phyloP scores from a whole-genome alignment of 2,113 vertebrate species.

The Chloroceryle aenea region DNA sequence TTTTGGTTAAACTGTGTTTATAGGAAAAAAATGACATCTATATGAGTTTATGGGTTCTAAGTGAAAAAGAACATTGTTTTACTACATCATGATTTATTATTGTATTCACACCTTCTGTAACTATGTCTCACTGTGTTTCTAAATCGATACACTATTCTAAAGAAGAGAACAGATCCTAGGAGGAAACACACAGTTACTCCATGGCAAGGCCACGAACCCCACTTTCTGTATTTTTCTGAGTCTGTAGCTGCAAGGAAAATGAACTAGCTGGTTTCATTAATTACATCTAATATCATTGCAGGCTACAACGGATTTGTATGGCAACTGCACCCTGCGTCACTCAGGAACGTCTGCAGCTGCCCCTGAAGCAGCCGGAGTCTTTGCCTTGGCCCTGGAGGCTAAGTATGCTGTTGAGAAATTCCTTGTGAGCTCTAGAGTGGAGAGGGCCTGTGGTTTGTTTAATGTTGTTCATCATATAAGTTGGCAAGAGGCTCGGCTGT shows the following conservation, averaged over 20 bases:
- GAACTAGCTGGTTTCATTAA: background rate
- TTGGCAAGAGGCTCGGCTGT: background rate
- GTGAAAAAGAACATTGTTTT: background rate
- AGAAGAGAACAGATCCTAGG: background rate
- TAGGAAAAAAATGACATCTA: background rate
- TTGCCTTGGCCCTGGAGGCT: slow-evolving; percentile 94
- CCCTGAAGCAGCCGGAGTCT: slow-evolving; percentile 96
- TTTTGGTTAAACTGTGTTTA: background rate
- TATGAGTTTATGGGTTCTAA: background rate
- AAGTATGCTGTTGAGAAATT: slow-evolving; percentile 85
- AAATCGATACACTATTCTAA: background rate
- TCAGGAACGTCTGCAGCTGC: slow-evolving; percentile 97
- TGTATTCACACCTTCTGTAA: background rate
- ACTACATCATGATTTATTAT: background rate
- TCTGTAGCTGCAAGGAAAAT: background rate
- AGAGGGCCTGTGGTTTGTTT: background rate
- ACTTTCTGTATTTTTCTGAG: background rate
- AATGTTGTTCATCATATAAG: background rate
- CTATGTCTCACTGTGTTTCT: background rate
- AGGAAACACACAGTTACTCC: background rate
- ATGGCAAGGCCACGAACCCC: background rate
- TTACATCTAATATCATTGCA: slow-evolving; percentile 68
- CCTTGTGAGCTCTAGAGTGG: background rate
- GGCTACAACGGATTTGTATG: slow-evolving; percentile 98
- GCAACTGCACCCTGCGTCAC: slow-evolving; percentile 97